phyloP scores from a whole-genome alignment of 2,888 invertebrate species.

The Platerodrilus igneus region DNA sequence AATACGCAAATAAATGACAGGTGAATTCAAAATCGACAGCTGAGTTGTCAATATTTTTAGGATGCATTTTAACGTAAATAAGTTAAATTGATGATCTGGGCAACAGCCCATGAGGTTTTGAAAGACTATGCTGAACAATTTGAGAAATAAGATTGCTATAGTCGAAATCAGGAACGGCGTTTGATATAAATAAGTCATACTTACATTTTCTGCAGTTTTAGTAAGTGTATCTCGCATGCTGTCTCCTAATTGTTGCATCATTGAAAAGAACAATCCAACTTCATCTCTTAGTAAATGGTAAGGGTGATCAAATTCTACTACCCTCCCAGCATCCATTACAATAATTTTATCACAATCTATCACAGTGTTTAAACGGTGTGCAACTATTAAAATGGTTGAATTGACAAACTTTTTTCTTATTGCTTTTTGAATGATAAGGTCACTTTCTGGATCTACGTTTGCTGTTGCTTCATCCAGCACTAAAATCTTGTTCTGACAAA shows the following conservation, averaged over 20 bases:
- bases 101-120: too few relatives aligned
- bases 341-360: slow-evolving; percentile 79
- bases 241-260: slow-evolving; percentile 68
- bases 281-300: slow-evolving; percentile 55
- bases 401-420: slow-evolving; percentile 67
- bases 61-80: too few relatives aligned
- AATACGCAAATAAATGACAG: too few relatives aligned
- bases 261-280: slow-evolving; percentile 54
- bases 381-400: slow-evolving; percentile 78
- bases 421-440: slow-evolving; percentile 68
- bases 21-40: too few relatives aligned
- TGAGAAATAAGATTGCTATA: too few relatives aligned
- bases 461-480: slow-evolving; percentile 70
- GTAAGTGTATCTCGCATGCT: slow-evolving; percentile 61
- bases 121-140: too few relatives aligned
- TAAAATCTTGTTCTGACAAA: slow-evolving; percentile 42
- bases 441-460: slow-evolving; percentile 74
- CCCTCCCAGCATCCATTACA: slow-evolving; percentile 73
- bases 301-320: slow-evolving; percentile 75
- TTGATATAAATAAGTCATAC: too few relatives aligned
- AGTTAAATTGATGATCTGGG: too few relatives aligned
- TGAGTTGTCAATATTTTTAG: too few relatives aligned
- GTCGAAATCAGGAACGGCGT: too few relatives aligned
- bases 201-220: slow-evolving; percentile 58
- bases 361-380: slow-evolving; percentile 76